Evolutionary conservation across 2,113 vertebrate species (phyloP).

Genomic region (Arvicanthis niloticus): DNA sequence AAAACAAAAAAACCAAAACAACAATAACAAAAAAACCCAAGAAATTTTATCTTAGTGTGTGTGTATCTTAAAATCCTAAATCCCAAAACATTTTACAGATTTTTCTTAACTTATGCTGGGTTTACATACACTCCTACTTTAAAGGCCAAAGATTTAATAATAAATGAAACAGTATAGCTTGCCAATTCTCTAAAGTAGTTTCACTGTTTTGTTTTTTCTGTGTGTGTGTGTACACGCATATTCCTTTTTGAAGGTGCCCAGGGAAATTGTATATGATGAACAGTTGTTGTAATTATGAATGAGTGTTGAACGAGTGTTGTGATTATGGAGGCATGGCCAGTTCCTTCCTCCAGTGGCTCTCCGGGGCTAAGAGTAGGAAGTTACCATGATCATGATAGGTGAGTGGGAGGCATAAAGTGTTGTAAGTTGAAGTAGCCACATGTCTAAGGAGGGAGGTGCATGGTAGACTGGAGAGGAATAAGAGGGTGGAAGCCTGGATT

Average conservation of each 20-base stretch:
- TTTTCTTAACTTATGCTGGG: not conserved
- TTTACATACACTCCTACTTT: not conserved
- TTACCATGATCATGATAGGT: not conserved
- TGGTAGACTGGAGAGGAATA: not conserved
- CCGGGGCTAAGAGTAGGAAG: not conserved
- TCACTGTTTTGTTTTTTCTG: not conserved
- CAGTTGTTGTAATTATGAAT: not conserved
- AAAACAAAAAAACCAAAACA: not conserved
- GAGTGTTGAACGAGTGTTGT: not conserved
- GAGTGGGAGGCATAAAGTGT: not conserved
- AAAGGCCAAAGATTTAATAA: not conserved
- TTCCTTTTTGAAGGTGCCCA: slow-evolving; percentile 11
- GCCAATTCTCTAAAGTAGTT: not conserved
- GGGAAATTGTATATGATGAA: not conserved
- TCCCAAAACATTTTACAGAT: not conserved
- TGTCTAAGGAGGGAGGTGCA: not conserved
- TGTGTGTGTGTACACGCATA: not conserved
- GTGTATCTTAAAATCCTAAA: not conserved
- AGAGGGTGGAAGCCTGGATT: not conserved
- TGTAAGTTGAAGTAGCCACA: not conserved
- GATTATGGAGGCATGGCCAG: not conserved
- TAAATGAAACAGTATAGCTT: not conserved
- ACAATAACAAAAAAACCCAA: not conserved
- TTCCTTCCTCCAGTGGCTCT: not conserved
- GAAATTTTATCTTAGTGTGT: not conserved